Percentiles rank a stretch among this genome's conserved stretches.
Conservation (phyloP, 2,113 vertebrate genomes). For the Serinus canaria region DNA sequence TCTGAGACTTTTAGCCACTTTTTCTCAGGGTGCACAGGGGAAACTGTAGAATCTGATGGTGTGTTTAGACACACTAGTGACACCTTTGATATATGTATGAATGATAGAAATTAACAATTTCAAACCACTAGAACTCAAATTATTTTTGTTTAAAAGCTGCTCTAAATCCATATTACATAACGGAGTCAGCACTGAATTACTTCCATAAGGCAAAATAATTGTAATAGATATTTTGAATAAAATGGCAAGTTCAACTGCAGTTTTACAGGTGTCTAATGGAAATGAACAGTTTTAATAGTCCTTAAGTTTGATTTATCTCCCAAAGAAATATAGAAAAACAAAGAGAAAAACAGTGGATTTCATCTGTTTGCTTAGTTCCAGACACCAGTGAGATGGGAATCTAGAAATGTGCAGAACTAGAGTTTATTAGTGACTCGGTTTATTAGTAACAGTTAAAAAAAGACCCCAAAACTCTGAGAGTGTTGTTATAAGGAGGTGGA, state of each 20-base stretch:
- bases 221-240: not conserved
- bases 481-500: not conserved
- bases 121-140: not conserved
- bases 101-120: not conserved
- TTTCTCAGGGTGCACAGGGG: not conserved
- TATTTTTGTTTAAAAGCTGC: not conserved
- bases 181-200: not conserved
- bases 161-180: not conserved
- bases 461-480: rapidly evolving
- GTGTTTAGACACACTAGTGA: not conserved
- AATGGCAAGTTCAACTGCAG: not conserved
- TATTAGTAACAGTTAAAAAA: not conserved
- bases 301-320: not conserved
- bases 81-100: not conserved
- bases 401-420: not conserved
- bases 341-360: not conserved
- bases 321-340: not conserved
- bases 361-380: not conserved
- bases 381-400: not conserved
- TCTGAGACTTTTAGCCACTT: not conserved
- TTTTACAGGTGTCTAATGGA: not conserved
- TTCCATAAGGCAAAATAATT: not conserved
- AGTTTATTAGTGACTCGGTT: not conserved
- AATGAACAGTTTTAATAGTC: not conserved
- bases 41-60: not conserved